phyloP scores from a whole-genome alignment of 37 sponge, comb jelly and placozoan genomes.

The Ephydatia muelleri region DNA sequence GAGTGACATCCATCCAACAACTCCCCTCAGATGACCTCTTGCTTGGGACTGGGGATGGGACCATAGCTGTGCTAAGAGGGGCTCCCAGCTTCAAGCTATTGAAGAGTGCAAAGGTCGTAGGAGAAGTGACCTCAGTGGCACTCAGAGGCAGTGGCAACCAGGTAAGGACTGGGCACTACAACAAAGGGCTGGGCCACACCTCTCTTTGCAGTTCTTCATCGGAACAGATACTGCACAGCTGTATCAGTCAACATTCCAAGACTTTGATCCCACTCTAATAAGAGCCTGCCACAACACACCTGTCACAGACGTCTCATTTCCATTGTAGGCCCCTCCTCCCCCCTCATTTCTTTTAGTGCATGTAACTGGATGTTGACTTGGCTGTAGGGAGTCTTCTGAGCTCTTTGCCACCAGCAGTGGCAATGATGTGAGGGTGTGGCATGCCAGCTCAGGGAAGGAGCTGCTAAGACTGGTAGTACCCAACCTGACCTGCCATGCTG shows the following conservation, averaged over 20 bases:
- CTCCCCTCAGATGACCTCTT: slow-evolving; percentile 73
- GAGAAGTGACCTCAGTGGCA: slow-evolving; percentile 79
- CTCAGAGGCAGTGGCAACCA: slow-evolving; percentile 83
- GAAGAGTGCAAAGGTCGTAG: slow-evolving; percentile 48
- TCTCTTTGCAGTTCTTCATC: slow-evolving; percentile 61
- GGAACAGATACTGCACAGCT: slow-evolving; percentile 68
- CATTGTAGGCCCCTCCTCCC: slow-evolving; percentile 40
- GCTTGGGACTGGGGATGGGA: slow-evolving; percentile 91
- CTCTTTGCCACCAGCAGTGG: slow-evolving; percentile 96
- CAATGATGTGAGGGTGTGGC: slow-evolving; percentile 95
- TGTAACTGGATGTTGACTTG: background rate
- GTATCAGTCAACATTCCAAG: slow-evolving; percentile 50
- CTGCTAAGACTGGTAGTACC: slow-evolving; percentile 83
- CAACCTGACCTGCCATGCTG: slow-evolving; percentile 89
- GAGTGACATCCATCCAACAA: slow-evolving; percentile 46
- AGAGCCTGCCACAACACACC: slow-evolving; percentile 67
- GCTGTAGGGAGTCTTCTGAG: slow-evolving; percentile 71
- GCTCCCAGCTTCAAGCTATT: slow-evolving; percentile 30
- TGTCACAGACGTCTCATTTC: slow-evolving; percentile 86
- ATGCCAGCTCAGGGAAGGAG: slow-evolving; percentile 86
- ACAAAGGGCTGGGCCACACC: background rate
- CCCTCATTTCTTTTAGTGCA: background rate
- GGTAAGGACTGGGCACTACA: slow-evolving; percentile 8
- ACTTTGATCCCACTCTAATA: slow-evolving; percentile 61
- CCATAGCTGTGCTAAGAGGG: slow-evolving; percentile 61